A percentile compares a stretch with the other conserved stretches of the same genome.
phyloP scores from a whole-genome alignment of 1,140 invertebrate genomes.

The Lepidostoma basale region DNA sequence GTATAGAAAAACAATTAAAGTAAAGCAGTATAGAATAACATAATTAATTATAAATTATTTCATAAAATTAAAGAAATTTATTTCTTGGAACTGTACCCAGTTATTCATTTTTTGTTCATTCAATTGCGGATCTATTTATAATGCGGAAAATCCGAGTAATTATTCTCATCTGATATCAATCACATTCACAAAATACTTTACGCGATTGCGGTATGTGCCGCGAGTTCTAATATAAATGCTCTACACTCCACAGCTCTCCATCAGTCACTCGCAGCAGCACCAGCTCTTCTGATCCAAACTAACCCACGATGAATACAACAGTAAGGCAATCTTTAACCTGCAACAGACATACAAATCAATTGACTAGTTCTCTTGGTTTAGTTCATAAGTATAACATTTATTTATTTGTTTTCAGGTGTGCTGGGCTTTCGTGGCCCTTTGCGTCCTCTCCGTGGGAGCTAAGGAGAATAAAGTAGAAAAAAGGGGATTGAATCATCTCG shows the following conservation, averaged over 20 bases:
- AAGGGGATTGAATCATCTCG: slow-evolving; percentile 40
- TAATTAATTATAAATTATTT: no score
- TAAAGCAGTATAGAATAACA: no score
- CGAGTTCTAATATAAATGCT: slow-evolving; percentile 3
- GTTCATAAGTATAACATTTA: no score
- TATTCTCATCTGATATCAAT: background rate
- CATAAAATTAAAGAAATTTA: no score
- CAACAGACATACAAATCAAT: no score
- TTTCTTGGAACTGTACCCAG: no score
- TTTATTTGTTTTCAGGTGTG: slow-evolving; percentile 32
- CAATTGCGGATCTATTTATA: slow-evolving; percentile 1
- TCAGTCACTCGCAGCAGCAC: slow-evolving; percentile 8
- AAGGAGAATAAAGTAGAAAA: slow-evolving; percentile 43
- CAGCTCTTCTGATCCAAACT: slow-evolving; percentile 8
- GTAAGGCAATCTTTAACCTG: no score
- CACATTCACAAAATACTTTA: slow-evolving; percentile 5
- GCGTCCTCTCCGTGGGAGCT: slow-evolving; percentile 33
- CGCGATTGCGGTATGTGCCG: background rate
- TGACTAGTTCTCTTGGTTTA: no score
- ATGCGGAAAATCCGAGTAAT: slow-evolving; percentile 18
- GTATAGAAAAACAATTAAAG: no score
- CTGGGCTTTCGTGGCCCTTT: slow-evolving; percentile 29
- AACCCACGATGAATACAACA: background rate
- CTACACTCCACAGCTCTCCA: slow-evolving; percentile 1
- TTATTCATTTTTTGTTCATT: no score